These are phyloP conservation scores for Geotrypetes seraphini DNA, from an alignment of 2,797 vertebrate genomes.

Conservation along the genomic window DNA sequence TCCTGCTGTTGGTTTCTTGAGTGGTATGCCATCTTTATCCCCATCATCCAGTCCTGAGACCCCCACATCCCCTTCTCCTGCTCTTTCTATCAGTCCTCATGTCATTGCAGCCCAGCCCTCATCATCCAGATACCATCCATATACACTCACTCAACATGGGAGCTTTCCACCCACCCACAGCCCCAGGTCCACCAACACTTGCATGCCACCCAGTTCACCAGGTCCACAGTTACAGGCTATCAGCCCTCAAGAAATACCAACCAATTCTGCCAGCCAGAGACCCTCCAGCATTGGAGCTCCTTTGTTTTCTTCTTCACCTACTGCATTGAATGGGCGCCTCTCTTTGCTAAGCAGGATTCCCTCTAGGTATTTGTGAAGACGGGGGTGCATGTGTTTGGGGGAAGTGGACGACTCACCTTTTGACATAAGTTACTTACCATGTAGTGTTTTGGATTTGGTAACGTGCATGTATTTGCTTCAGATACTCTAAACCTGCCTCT, in stretches of 20 bases:
- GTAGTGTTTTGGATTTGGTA: no score
- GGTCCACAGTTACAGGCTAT: conserved; percentile 24
- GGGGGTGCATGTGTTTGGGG: conserved; percentile 30
- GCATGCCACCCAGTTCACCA: conserved; percentile 39
- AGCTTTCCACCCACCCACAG: conserved; percentile 44
- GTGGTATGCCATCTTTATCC: conserved; percentile 53
- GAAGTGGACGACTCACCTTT: no score
- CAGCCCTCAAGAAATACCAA: conserved; percentile 44
- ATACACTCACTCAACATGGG: conserved; percentile 65
- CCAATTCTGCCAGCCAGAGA: conserved; percentile 50
- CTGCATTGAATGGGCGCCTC: conserved; percentile 52
- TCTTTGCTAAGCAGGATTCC: conserved; percentile 69
- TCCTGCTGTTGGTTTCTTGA: conserved; percentile 52
- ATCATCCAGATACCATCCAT: conserved; percentile 80
- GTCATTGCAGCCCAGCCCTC: conserved; percentile 51
- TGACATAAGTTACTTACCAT: no score
- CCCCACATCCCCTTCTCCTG: conserved; percentile 33
- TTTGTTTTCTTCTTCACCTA: conserved; percentile 57
- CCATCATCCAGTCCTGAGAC: conserved; percentile 44
- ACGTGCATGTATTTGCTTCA: no score
- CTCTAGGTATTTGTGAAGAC: conserved; percentile 74
- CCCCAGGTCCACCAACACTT: conserved; percentile 41
- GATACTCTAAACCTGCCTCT: no score
- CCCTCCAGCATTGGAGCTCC: conserved; percentile 45
- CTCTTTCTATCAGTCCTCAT: conserved; percentile 47